These are phyloP conservation scores for Pissodes strobi DNA, from an alignment of 1,140 invertebrate species.

Conservation along the genomic window DNA sequence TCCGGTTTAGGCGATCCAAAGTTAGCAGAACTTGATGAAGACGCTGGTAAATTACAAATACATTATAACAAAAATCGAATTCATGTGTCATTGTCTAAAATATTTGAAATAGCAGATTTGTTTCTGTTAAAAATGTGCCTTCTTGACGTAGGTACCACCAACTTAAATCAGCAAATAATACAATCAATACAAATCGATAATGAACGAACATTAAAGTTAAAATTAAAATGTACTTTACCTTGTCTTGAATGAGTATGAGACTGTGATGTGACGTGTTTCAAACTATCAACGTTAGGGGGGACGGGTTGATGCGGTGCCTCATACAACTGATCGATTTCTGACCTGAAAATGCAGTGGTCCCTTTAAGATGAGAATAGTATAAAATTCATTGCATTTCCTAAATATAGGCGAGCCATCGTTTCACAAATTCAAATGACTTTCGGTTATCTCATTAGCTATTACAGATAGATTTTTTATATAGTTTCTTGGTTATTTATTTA, in stretches of 20 bases:
- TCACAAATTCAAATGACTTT: too few relatives aligned
- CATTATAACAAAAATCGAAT: too few relatives aligned
- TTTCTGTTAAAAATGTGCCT: too few relatives aligned
- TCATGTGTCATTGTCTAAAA: neutral
- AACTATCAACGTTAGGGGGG: conserved; percentile 64
- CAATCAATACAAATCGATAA: too few relatives aligned
- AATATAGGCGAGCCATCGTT: too few relatives aligned
- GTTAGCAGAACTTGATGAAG: conserved; percentile 76
- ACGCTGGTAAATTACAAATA: conserved; percentile 59
- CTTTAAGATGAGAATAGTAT: neutral
- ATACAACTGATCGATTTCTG: conserved; percentile 32
- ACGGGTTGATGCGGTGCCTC: conserved; percentile 58
- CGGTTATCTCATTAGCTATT: too few relatives aligned
- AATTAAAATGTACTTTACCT: conserved; percentile 39
- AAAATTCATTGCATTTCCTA: neutral
- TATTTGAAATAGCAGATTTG: too few relatives aligned
- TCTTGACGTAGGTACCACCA: too few relatives aligned
- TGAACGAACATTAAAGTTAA: neutral
- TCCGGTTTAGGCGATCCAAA: conserved; percentile 81
- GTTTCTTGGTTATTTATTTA: too few relatives aligned
- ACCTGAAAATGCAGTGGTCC: neutral
- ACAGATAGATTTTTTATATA: too few relatives aligned
- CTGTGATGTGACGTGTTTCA: conserved; percentile 62
- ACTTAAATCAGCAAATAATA: too few relatives aligned
- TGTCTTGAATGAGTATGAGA: conserved; percentile 73